Evolutionary conservation across 2,797 vertebrate genomes (phyloP), one percentile per base, ranked within the genome.

Genomic region (Danio choprae): DNA sequence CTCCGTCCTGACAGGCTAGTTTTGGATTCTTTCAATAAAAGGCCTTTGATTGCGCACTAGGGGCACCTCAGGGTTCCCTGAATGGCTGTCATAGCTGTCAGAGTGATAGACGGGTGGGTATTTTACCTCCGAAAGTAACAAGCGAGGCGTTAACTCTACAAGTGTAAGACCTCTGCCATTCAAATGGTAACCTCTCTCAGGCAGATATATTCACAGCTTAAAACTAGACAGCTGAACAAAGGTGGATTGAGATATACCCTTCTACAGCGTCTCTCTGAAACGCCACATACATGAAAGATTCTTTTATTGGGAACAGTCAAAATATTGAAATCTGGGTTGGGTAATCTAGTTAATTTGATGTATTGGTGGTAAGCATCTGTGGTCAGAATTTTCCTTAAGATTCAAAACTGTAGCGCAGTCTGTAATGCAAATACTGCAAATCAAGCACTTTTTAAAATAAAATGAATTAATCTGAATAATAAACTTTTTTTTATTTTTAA

Each of bases 11-110:
- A 90, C 87, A 89, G 87, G 83, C 87, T 87, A 86, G 89, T 79
- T 88, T 90, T 90, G 90, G 89, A 91, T 90, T 91, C 90, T 83
- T 91, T 92, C 90, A 88, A 86, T 91, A 90, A 92, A 92, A 93
- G 89, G 80, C 84, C 88, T 93, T 92, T 92, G 89, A 92, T 89
- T 90, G 88, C 88, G 86, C 87, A 88, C 90, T 90, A n/a, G 89
- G 88, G 90, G 79, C 87, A 91, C 90, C 89, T 89, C 88, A 82
- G 87, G 85, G 88, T 90, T 81, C 80, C 74, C 83, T 92, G 92
- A 92, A 93, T 91, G 89, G 89, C 81, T 92, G 92, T 93, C 93
- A 91, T 86, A 89, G 85, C 87, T 89, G 89, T 91, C 90, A 86
- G 84, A 48, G 83, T 92, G 92, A 94, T 89, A 85, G 90, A 92